Evolutionary conservation across 2,113 vertebrate species (phyloP).

Genomic region (Microcebus jonahi): DNA sequence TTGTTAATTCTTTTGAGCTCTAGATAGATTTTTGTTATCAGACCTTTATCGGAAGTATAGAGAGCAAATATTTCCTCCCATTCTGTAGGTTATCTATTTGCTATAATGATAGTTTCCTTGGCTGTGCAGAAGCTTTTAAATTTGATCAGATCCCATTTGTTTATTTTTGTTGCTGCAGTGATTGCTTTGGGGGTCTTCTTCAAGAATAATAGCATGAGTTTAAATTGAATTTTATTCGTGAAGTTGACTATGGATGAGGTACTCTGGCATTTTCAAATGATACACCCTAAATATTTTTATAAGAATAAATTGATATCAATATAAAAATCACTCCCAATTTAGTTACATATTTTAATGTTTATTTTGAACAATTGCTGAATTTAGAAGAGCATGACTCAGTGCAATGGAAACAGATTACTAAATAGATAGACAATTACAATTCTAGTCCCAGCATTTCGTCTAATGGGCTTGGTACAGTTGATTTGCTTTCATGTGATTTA

Average conservation of each 20-base stretch:
- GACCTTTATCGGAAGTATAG: too few species aligned
- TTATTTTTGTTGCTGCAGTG: too few species aligned
- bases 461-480: not conserved
- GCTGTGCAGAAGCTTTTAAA: too few species aligned
- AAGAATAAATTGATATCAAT: not conserved
- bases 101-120: too few species aligned
- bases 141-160: too few species aligned
- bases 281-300: not conserved
- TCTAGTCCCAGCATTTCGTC: not conserved
- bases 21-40: too few species aligned
- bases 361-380: constrained; percentile 12
- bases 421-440: not conserved
- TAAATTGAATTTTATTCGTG: not conserved
- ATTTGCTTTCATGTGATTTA: not conserved
- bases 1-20: too few species aligned
- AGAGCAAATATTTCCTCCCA: too few species aligned
- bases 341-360: not conserved
- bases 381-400: not conserved
- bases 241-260: not conserved
- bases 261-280: constrained; percentile 37
- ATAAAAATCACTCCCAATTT: constrained; percentile 21
- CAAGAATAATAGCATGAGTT: not conserved
- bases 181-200: too few species aligned
- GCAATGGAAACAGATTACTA: not conserved
- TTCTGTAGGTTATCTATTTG: too few species aligned